Evolutionary conservation across 2,888 invertebrate genomes (phyloP), one percentile per base, ranked within the genome.

Genomic region (Drosophila ustulata): DNA sequence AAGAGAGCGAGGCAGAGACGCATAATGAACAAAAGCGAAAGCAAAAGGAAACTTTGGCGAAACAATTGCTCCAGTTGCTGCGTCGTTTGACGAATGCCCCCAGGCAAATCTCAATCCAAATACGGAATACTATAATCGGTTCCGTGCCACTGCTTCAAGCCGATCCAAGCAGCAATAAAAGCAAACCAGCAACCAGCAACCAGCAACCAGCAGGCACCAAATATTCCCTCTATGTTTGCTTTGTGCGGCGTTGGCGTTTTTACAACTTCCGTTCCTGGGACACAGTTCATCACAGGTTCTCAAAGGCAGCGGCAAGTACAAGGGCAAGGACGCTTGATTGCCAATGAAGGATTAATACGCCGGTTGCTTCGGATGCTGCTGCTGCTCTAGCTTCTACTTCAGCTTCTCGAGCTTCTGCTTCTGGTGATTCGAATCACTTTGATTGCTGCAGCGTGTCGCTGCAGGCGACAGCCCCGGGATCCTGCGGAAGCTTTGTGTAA

Each of bases 111-210:
- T 58, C 67, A 85, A 79, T 78, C 75, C 79, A 82, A 82, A 88
- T 89, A 61, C 83, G 58, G 75, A 80, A 86, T 89, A 83, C 83
- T 89, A 88, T 87, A 90, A 89, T 90, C 90, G 88, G 89, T 90
- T 90, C 83, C 90, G 72, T 78, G 88, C 86, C 78, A 88, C 72
- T 89, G 88, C 75, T 75, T 80, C 18, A 18, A 73, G 71, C 62
- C 37, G 39, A 23, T n/a, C 28, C 30, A 30, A 52, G 69, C 51
- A 56, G 49, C 52, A 65, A 70, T 56, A 71, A 76, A 76, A 58
- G 74, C 66, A 75, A 71, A 13, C 58, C 80, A 62, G 75, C 66
- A 75, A 69, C 56, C 75, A 62, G 75, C 66, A 75, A 69, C 56
- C 75, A 70, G 59, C 71, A 70, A 30, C 39, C 78, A 28, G 32